Conservation (phyloP, 2,797 vertebrate species). For the Poeciliopsis gracilis region DNA sequence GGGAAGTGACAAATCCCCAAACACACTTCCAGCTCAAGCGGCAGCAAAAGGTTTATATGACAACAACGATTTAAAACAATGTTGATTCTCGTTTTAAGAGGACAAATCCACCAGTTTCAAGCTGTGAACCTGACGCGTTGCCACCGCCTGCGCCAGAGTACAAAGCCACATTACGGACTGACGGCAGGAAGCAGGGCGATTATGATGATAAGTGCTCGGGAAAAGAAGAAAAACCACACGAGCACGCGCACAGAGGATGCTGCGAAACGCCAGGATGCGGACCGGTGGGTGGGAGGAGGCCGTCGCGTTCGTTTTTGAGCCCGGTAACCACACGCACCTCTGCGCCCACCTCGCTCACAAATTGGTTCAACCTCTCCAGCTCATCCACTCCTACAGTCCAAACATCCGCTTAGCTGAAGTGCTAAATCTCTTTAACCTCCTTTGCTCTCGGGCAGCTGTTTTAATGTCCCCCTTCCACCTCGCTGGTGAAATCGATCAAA, state of each 20-base stretch:
- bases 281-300: constrained; percentile 19
- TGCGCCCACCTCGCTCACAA: constrained; percentile 11
- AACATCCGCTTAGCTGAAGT: constrained; percentile 42
- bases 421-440: constrained; percentile 52
- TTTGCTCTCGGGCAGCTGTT: constrained; percentile 22
- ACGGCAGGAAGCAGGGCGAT: constrained; percentile 43
- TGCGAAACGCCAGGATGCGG: neutral
- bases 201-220: constrained; percentile 34
- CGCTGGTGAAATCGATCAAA: constrained; percentile 34
- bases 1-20: neutral
- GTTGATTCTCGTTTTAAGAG: neutral
- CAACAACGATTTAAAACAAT: neutral
- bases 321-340: constrained; percentile 20
- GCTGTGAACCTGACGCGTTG: constrained; percentile 9
- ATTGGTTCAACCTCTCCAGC: constrained; percentile 17
- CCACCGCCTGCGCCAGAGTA: constrained; percentile 4
- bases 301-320: constrained; percentile 34
- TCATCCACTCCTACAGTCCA: constrained; percentile 2
- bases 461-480: constrained; percentile 51
- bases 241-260: neutral
- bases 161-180: constrained; percentile 2
- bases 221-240: neutral
- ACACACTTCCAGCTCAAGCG: neutral
- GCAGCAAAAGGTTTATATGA: neutral
- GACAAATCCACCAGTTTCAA: neutral